phyloP scores from a whole-genome alignment of 2,888 invertebrate species.

The Neoascia interrupta region DNA sequence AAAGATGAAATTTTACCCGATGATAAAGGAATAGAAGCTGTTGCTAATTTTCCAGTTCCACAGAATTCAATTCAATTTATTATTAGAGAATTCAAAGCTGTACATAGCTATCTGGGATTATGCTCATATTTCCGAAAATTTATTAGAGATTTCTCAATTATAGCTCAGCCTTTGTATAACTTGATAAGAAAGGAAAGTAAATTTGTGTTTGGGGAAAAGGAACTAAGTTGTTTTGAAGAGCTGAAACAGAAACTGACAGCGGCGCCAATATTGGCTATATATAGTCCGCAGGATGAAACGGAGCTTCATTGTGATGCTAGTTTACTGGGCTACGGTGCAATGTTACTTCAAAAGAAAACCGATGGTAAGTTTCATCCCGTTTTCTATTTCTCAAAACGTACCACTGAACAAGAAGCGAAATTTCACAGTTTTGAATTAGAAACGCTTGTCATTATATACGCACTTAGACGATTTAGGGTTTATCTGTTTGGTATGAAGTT shows the following conservation, averaged over 20 bases:
- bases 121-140: conserved; percentile 47
- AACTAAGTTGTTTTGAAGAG: conserved; percentile 18
- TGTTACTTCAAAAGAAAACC: conserved; percentile 11
- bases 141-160: conserved; percentile 2
- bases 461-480: conserved; percentile 70
- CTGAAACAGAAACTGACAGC: conserved; percentile 12
- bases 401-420: conserved; percentile 13
- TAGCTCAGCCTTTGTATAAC: conserved; percentile 21
- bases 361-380: conserved; percentile 23
- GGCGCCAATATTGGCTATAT: conserved; percentile 16
- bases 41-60: conserved; percentile 69
- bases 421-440: conserved; percentile 75
- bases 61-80: no score
- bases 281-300: neutral
- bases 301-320: conserved; percentile 30
- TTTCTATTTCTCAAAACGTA: conserved; percentile 40
- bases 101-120: conserved; percentile 65
- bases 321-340: conserved; percentile 13
- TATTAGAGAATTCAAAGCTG: conserved; percentile 56
- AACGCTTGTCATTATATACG: conserved; percentile 58
- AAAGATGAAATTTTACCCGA: conserved; percentile 63
- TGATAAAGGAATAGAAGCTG: conserved; percentile 51
- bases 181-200: conserved; percentile 11
- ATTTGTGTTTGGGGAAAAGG: conserved; percentile 20
- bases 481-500: conserved; percentile 69